Evolutionary conservation across 2,888 invertebrate species (phyloP).

Genomic region (Drosophila nr. perissopoda): DNA sequence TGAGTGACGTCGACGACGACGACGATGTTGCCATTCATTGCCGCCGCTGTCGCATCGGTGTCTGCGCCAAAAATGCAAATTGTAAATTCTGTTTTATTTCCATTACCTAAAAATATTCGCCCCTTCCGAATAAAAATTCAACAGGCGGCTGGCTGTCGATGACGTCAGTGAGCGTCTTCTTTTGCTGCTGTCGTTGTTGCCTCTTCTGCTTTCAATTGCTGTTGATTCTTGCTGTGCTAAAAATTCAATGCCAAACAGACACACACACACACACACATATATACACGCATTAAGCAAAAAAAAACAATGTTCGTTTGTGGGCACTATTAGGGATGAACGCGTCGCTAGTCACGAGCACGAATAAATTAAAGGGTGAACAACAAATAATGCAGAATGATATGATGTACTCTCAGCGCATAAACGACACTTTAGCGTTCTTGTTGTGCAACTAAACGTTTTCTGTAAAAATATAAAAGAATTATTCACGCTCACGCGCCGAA

Average conservation of each 20-base stretch:
- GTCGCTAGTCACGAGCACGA: background rate
- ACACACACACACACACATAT: constrained; percentile 12
- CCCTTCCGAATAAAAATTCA: constrained; percentile 45
- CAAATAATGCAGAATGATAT: background rate
- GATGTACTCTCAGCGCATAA: background rate
- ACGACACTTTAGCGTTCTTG: background rate
- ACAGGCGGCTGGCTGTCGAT: constrained; percentile 42
- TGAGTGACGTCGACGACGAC: constrained; percentile 25
- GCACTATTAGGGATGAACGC: constrained; percentile 29
- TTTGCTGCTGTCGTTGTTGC: constrained; percentile 4
- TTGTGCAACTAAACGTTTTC: background rate
- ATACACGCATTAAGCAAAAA: constrained; percentile 8
- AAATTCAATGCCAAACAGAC: constrained; percentile 62
- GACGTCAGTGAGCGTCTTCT: constrained; percentile 45
- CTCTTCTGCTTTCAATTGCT: constrained; percentile 23
- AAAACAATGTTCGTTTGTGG: constrained; percentile 15
- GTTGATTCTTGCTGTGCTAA: constrained; percentile 48
- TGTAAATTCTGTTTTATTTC: constrained; percentile 43
- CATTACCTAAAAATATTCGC: constrained; percentile 44
- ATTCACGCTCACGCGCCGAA: constrained; percentile 29
- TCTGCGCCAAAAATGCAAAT: constrained; percentile 50
- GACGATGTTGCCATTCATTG: background rate
- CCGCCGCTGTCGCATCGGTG: constrained; percentile 30
- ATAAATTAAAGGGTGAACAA: background rate
- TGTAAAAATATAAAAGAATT: background rate